Conservation (phyloP, 2,888 invertebrate genomes). For the Tenthredo scrophulariae region DNA sequence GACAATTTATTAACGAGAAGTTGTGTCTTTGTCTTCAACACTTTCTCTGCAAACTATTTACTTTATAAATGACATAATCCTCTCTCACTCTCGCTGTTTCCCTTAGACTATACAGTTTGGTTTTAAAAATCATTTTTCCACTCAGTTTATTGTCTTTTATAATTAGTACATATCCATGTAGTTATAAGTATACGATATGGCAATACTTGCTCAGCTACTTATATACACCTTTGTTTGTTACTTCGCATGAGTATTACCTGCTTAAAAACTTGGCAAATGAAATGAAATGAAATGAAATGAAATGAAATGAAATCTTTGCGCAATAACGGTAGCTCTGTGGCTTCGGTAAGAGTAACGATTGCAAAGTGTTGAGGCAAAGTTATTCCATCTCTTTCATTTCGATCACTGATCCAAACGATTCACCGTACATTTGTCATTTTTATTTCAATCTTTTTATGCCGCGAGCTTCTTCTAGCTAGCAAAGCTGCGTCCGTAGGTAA, state of each 20-base stretch:
- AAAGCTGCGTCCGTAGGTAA: neutral
- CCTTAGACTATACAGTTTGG: neutral
- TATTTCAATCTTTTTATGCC: neutral
- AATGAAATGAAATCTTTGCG: conserved; percentile 11
- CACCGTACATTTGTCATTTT: neutral
- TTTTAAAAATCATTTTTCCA: neutral
- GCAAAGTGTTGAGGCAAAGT: neutral
- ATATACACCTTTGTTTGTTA: neutral
- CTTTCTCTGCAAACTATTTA: conserved; percentile 22
- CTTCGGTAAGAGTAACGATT: conserved; percentile 23
- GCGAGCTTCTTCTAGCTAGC: neutral
- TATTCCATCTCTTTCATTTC: neutral
- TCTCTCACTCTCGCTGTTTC: neutral
- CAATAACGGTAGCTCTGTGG: conserved; percentile 20
- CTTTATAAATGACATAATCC: conserved; percentile 23
- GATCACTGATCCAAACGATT: neutral
- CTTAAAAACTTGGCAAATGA: neutral
- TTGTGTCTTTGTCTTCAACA: neutral
- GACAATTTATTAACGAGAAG: neutral
- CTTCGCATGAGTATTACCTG: neutral
- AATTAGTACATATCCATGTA: neutral
- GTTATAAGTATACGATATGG: neutral
- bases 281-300: neutral
- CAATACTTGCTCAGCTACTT: neutral
- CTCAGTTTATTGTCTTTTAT: neutral